phyloP scores from a whole-genome alignment of 2,888 invertebrate genomes.

The Drosophila putrida region DNA sequence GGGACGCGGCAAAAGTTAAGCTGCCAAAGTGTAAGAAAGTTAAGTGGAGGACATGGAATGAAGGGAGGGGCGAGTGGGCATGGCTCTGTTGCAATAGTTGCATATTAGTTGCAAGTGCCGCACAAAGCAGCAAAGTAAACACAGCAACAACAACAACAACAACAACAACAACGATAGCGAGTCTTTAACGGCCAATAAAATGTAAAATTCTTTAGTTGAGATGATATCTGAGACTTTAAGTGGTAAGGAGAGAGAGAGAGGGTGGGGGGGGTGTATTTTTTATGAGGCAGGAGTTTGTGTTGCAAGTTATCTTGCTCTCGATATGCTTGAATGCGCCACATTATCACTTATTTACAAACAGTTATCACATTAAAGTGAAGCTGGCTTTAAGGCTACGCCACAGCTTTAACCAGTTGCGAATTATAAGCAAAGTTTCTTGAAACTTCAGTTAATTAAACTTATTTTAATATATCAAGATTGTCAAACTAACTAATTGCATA shows the following conservation, averaged over 20 bases:
- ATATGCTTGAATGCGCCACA: slow-evolving; percentile 10
- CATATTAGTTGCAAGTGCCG: slow-evolving; percentile 61
- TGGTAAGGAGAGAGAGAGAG: neutral
- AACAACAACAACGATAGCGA: slow-evolving; percentile 4
- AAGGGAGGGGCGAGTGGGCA: too few species aligned
- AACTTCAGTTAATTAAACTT: neutral
- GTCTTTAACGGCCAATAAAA: slow-evolving; percentile 56
- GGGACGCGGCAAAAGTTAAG: slow-evolving; percentile 68
- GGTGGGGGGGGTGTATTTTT: neutral
- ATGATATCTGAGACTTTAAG: slow-evolving; percentile 11
- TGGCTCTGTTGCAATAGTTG: slow-evolving; percentile 44
- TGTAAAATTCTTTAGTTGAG: slow-evolving; percentile 32
- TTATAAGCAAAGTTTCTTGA: neutral
- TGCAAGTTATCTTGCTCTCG: neutral
- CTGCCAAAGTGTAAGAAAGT: slow-evolving; percentile 64
- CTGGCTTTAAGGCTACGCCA: neutral
- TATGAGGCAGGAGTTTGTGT: neutral
- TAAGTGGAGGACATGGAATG: slow-evolving; percentile 17
- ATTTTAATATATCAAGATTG: too few species aligned
- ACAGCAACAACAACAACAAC: slow-evolving; percentile 10
- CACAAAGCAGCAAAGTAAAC: slow-evolving; percentile 36
- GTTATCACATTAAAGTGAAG: slow-evolving; percentile 18
- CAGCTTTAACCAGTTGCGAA: slow-evolving; percentile 15
- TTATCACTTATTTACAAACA: slow-evolving; percentile 32
- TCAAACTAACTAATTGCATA: too few species aligned